Conservation (phyloP, 2,797 vertebrate species). For the Neosalanx taihuensis region DNA sequence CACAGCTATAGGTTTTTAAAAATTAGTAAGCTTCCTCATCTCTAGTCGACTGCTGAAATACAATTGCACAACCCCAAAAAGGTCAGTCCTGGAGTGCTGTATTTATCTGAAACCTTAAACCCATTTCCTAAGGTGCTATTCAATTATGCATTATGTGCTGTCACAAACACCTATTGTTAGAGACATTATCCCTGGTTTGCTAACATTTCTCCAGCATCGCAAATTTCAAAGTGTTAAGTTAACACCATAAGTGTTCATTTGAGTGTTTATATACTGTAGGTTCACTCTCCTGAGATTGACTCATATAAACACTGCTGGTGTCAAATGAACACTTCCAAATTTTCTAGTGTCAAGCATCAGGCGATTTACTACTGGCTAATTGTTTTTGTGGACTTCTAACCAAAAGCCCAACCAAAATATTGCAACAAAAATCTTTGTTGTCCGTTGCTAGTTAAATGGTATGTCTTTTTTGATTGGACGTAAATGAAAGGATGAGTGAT, state of each 20-base stretch:
- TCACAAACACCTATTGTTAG: no score
- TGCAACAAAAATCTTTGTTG: no score
- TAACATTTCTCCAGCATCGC: background rate
- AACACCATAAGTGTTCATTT: no score
- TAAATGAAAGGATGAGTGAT: slow-evolving; percentile 56
- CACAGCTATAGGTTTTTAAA: background rate
- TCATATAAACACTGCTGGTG: background rate
- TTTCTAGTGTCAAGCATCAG: no score
- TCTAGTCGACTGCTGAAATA: background rate
- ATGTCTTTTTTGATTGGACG: no score
- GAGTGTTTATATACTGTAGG: no score
- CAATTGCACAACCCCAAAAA: background rate
- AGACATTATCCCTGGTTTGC: background rate
- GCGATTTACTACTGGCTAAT: no score
- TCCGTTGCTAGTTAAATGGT: no score
- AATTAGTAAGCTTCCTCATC: background rate
- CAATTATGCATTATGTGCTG: no score
- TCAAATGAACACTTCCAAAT: background rate
- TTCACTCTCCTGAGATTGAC: no score
- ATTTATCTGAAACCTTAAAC: background rate
- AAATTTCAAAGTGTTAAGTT: background rate
- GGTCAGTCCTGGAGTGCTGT: background rate
- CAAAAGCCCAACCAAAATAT: no score
- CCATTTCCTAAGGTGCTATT: background rate
- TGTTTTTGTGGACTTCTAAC: no score